Conservation (phyloP, 1,140 invertebrate genomes). For the Fopius arisanus region DNA sequence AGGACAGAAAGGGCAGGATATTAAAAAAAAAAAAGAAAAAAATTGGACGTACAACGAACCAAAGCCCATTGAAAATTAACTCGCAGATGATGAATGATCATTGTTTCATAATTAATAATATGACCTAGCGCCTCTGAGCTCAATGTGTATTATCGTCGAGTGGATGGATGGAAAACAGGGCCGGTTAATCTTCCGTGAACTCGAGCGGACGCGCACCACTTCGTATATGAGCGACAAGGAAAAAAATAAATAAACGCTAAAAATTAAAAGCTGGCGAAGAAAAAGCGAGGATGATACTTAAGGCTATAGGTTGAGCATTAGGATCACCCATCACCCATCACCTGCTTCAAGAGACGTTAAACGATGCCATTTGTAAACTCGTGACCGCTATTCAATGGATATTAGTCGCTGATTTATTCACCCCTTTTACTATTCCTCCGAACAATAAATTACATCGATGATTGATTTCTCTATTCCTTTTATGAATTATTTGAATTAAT, state of each 20-base stretch:
- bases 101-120: slow-evolving; percentile 29
- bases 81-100: slow-evolving; percentile 15
- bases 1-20: too few relatives aligned
- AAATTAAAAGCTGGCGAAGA: neutral
- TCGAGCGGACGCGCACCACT: neutral
- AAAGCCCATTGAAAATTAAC: slow-evolving; percentile 1
- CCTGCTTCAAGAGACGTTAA: neutral
- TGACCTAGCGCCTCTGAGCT: neutral
- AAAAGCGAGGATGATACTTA: neutral
- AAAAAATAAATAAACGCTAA: neutral
- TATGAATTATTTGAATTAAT: too few relatives aligned
- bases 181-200: slow-evolving; percentile 24
- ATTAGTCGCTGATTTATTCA: neutral
- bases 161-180: slow-evolving; percentile 21
- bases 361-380: neutral
- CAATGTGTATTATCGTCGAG: neutral
- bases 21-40: too few relatives aligned
- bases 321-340: slow-evolving; percentile 14
- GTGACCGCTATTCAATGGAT: slow-evolving; percentile 1
- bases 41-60: neutral
- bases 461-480: neutral
- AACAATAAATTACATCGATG: neutral
- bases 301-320: slow-evolving; percentile 4
- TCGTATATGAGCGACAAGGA: neutral
- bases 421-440: neutral